phyloP scores from a whole-genome alignment of 1,140 invertebrate species.

The Aphaenogaster ashmeadi region DNA sequence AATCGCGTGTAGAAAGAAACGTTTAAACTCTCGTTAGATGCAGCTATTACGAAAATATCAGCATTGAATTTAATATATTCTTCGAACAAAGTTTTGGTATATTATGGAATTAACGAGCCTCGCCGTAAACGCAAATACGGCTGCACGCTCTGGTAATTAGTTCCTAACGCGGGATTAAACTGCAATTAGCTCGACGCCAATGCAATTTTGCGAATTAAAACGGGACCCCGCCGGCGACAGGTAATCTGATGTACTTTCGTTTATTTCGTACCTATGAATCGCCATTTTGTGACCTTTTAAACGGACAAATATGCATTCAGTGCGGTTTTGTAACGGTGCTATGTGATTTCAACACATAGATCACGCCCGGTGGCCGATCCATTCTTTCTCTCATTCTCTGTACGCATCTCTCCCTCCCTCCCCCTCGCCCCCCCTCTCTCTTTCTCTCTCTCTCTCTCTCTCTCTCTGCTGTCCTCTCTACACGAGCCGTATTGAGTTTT shows the following conservation, averaged over 20 bases:
- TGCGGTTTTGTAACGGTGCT: constrained; percentile 61
- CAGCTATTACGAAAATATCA: not conserved
- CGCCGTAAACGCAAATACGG: constrained; percentile 58
- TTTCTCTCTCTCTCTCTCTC: constrained; percentile 57
- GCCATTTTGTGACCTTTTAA: constrained; percentile 57
- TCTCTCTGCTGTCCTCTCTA: constrained; percentile 59
- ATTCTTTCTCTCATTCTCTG: constrained; percentile 22
- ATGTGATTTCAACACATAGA: constrained; percentile 70
- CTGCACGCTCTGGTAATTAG: constrained; percentile 63
- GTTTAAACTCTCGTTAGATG: not conserved
- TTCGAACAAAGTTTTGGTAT: constrained; percentile 54
- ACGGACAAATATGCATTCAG: constrained; percentile 53
- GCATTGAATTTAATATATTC: constrained; percentile 37
- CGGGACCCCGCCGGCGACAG: constrained; percentile 34
- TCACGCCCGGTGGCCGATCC: constrained; percentile 52
- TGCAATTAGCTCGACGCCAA: constrained; percentile 62
- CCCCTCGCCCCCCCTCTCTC: constrained; percentile 42
- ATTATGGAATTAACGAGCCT: constrained; percentile 53
- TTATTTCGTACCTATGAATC: constrained; percentile 60
- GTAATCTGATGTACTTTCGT: constrained; percentile 61
- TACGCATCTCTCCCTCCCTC: constrained; percentile 39
- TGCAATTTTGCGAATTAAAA: constrained; percentile 64
- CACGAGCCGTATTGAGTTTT: constrained; percentile 79
- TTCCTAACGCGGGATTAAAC: constrained; percentile 64
- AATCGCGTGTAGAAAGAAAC: not conserved